These are phyloP conservation scores for Ophioninae sp. DNA, from an alignment of 2,888 invertebrate species.

Conservation along the genomic window DNA sequence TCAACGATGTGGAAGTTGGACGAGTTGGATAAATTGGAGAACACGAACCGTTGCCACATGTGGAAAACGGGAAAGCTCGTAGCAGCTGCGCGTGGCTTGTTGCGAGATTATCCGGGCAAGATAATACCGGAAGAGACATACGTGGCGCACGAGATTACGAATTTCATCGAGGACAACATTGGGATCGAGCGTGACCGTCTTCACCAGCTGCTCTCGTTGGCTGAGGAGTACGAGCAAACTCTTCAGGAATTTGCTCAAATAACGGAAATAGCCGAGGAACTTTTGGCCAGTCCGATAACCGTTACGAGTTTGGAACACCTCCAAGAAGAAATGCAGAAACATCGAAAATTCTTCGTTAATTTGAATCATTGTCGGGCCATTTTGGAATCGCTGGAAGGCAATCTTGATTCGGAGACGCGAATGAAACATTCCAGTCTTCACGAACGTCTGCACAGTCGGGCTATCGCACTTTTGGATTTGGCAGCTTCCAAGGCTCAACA, in stretches of 20 bases:
- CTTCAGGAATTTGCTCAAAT: constrained; percentile 93
- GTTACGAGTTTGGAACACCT: constrained; percentile 89
- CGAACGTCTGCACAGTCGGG: constrained; percentile 88
- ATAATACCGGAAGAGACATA: constrained; percentile 87
- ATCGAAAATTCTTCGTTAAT: constrained; percentile 93
- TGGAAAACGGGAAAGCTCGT: constrained; percentile 85
- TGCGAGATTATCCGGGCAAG: constrained; percentile 87
- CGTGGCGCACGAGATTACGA: constrained; percentile 85
- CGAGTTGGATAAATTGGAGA: constrained; percentile 87
- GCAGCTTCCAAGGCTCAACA: constrained; percentile 91
- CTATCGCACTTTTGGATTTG: constrained; percentile 89
- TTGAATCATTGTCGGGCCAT: constrained; percentile 93
- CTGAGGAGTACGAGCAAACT: constrained; percentile 94
- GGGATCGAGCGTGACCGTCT: constrained; percentile 88
- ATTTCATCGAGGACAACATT: constrained; percentile 87
- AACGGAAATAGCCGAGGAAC: constrained; percentile 90
- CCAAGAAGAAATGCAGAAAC: constrained; percentile 95
- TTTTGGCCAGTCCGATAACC: constrained; percentile 89
- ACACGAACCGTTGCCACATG: constrained; percentile 85
- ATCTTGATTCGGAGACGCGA: constrained; percentile 90
- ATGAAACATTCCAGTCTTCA: constrained; percentile 88
- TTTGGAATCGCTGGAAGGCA: constrained; percentile 91
- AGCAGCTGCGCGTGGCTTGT: constrained; percentile 84
- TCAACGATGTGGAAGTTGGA: constrained; percentile 87
- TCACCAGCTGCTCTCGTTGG: constrained; percentile 88